Evolutionary conservation across 2,888 invertebrate genomes (phyloP).

Genomic region (Torymus tubicola): DNA sequence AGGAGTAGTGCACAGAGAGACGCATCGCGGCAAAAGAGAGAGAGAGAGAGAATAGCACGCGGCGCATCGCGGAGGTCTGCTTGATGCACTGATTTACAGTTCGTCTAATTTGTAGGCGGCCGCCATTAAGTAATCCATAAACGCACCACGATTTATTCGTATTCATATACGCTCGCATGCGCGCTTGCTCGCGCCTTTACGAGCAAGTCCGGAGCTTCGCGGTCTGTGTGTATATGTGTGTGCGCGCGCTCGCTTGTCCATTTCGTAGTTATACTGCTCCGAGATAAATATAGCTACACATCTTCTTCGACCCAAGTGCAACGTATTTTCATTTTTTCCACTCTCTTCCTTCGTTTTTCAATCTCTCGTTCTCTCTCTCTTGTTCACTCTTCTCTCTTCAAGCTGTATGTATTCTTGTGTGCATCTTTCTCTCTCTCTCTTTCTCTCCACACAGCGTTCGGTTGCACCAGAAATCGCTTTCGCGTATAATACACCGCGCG

Average conservation of each 20-base stretch:
- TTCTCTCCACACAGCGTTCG: slow-evolving; percentile 36
- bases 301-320: slow-evolving; percentile 63
- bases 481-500: not conserved
- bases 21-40: not conserved
- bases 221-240: too few relatives aligned
- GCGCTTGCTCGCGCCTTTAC: slow-evolving; percentile 65
- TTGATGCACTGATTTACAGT: slow-evolving; percentile 75
- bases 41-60: slow-evolving; percentile 64
- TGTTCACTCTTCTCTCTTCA: not conserved
- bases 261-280: slow-evolving; percentile 61
- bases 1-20: not conserved
- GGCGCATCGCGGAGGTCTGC: slow-evolving; percentile 69
- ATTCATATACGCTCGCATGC: slow-evolving; percentile 67
- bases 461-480: slow-evolving; percentile 44
- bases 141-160: slow-evolving; percentile 74
- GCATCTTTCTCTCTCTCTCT: slow-evolving; percentile 45
- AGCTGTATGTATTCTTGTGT: slow-evolving; percentile 15
- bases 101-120: slow-evolving; percentile 76
- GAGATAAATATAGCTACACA: slow-evolving; percentile 64
- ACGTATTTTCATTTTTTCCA: slow-evolving; percentile 52
- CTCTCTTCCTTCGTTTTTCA: slow-evolving; percentile 42
- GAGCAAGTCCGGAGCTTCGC: slow-evolving; percentile 61
- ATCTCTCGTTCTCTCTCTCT: slow-evolving; percentile 45
- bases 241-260: slow-evolving; percentile 59
- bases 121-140: slow-evolving; percentile 76